Conservation (phyloP, 2,113 vertebrate genomes). For the Callopanchax toddi region DNA sequence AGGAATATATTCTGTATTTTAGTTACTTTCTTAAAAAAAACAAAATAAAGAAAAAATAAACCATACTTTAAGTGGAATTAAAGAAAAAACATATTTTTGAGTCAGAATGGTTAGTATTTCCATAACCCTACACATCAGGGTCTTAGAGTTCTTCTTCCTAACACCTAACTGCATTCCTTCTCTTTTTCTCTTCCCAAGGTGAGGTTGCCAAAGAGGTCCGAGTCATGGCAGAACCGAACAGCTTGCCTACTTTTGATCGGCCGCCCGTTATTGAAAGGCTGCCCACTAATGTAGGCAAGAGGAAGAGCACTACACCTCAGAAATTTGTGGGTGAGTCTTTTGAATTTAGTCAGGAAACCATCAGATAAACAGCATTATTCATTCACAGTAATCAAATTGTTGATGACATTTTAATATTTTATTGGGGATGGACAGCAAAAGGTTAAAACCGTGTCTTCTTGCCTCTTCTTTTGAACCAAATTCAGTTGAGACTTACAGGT, state of each 20-base stretch:
- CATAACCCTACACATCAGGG: too few species aligned
- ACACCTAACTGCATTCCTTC: background rate
- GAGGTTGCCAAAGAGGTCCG: slow-evolving; percentile 90
- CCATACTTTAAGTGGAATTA: background rate
- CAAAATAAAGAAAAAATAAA: background rate
- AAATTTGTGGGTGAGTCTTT: slow-evolving; percentile 96
- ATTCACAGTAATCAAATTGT: too few species aligned
- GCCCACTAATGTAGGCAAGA: slow-evolving; percentile 94
- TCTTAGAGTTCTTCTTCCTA: background rate
- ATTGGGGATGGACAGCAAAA: too few species aligned
- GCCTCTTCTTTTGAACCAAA: background rate
- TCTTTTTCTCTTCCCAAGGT: slow-evolving; percentile 65
- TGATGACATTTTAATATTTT: too few species aligned
- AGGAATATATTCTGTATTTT: too few species aligned
- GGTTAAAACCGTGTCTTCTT: too few species aligned
- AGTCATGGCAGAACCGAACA: slow-evolving; percentile 86
- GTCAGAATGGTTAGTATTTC: too few species aligned
- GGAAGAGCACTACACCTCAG: slow-evolving; percentile 99
- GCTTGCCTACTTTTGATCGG: slow-evolving; percentile 91
- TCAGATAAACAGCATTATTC: too few species aligned
- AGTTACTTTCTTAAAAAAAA: too few species aligned
- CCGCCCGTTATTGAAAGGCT: slow-evolving; percentile 97
- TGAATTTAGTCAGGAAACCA: background rate
- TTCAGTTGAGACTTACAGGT: background rate
- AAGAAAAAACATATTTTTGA: too few species aligned